A percentile compares a stretch with the other conserved stretches of the same genome.
Conservation (phyloP, 2,113 vertebrate species). For the Gasterosteus aculeatus region DNA sequence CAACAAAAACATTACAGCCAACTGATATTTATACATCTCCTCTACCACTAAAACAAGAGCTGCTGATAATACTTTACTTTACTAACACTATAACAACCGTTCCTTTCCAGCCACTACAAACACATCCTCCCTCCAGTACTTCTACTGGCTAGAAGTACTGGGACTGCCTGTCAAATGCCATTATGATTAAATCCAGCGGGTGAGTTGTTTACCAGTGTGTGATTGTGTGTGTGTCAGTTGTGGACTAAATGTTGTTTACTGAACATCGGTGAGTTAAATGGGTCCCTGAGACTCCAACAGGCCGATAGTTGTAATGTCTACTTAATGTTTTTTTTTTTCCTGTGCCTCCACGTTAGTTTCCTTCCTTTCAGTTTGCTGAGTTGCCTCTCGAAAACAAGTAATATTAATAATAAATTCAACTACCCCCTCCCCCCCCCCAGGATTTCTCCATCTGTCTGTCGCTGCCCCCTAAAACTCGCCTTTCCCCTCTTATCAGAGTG, state of each 20-base stretch:
- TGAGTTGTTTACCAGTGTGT: neutral
- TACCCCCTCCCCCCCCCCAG: too few species aligned
- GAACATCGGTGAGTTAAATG: neutral
- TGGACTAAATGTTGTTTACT: neutral
- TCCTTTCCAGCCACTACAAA: neutral
- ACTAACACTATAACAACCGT: neutral
- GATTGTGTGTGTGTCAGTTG: neutral
- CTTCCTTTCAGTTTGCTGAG: neutral
- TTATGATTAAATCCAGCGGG: neutral
- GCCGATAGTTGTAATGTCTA: neutral
- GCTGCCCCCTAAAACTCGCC: constrained; percentile 45
- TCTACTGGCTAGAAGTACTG: neutral
- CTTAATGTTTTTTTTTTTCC: neutral
- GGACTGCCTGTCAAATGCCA: neutral
- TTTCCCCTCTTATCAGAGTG: constrained; percentile 66
- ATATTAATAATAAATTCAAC: neutral
- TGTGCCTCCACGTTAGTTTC: neutral
- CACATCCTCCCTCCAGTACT: neutral
- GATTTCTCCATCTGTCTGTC: constrained; percentile 4
- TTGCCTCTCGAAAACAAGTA: neutral
- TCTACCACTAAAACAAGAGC: neutral
- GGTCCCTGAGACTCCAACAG: neutral
- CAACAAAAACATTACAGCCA: neutral
- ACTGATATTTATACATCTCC: neutral
- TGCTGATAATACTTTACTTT: neutral